phyloP scores from a whole-genome alignment of 37 sponge, comb jelly and placozoan species.

The Sycon ciliatum region DNA sequence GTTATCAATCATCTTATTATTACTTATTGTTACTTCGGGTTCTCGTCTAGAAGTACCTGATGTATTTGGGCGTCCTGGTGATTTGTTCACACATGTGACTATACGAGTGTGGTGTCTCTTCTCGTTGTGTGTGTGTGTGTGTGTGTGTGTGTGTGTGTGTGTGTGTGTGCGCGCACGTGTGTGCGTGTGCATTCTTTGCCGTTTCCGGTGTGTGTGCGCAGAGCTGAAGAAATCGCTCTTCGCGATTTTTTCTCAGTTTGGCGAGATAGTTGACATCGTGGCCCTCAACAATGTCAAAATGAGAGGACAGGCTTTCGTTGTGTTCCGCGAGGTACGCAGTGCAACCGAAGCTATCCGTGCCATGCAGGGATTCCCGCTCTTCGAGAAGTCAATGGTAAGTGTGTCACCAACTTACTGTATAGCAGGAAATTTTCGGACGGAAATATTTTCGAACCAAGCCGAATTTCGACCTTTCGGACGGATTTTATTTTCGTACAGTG shows the following conservation, averaged over 20 bases:
- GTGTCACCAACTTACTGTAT: neutral
- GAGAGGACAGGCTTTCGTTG: slow-evolving; percentile 98
- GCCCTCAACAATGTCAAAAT: slow-evolving; percentile 86
- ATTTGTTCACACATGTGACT: too few relatives aligned
- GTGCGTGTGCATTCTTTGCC: neutral
- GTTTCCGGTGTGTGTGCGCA: slow-evolving; percentile 2
- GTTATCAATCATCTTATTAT: too few relatives aligned
- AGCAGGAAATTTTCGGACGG: neutral
- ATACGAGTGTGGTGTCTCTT: too few relatives aligned
- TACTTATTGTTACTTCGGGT: too few relatives aligned
- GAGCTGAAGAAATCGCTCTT: slow-evolving; percentile 94
- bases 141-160: neutral
- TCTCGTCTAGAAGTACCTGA: too few relatives aligned
- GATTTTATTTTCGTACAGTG: too few relatives aligned
- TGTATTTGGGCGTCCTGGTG: too few relatives aligned
- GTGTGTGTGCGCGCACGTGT: neutral
- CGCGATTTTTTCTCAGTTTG: slow-evolving; percentile 99
- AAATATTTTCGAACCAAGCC: too few relatives aligned
- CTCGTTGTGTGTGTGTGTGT: too few relatives aligned
- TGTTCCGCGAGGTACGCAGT: slow-evolving; percentile 80
- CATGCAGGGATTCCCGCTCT: slow-evolving; percentile 99
- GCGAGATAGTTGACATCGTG: slow-evolving; percentile 90
- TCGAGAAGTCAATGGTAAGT: slow-evolving; percentile 92
- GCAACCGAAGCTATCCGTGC: slow-evolving; percentile 86
- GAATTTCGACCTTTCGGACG: too few relatives aligned